phyloP scores from a whole-genome alignment of 2,113 vertebrate genomes.

The Pelusios castaneus region DNA sequence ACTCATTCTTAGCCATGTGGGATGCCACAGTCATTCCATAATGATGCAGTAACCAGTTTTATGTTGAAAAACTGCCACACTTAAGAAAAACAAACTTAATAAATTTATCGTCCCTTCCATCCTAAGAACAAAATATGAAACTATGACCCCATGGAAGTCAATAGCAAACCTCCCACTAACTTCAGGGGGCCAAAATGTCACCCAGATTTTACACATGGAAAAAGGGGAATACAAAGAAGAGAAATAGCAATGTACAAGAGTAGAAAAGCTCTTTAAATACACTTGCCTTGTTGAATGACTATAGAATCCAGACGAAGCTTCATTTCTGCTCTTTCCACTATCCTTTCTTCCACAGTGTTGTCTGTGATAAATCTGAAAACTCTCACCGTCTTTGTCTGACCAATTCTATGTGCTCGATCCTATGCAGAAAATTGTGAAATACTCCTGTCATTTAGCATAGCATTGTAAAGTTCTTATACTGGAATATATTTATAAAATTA shows the following conservation, averaged over 20 bases:
- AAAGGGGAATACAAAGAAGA: background rate
- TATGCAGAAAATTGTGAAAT: constrained; percentile 37
- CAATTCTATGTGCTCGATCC: constrained; percentile 98
- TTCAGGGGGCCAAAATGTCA: background rate
- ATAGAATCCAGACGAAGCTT: constrained; percentile 97
- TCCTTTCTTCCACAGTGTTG: constrained; percentile 97
- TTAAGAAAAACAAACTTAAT: background rate
- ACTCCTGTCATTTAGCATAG: background rate
- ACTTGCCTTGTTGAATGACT: constrained; percentile 96
- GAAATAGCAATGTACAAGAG: fast-evolving
- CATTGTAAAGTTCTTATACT: background rate
- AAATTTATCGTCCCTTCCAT: background rate
- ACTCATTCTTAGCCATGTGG: background rate
- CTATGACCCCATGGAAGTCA: background rate
- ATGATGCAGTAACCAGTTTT: background rate
- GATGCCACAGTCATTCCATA: background rate
- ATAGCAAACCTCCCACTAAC: background rate
- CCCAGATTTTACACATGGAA: background rate
- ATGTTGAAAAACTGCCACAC: background rate
- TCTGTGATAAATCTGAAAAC: constrained; percentile 98
- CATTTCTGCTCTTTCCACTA: constrained; percentile 97
- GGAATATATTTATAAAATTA: background rate
- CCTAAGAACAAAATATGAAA: background rate
- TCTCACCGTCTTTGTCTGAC: constrained; percentile 94
- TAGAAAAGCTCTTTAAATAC: fast-evolving